Evolutionary conservation across 2,113 vertebrate genomes (phyloP), one percentile per base, ranked within the genome.

Genomic region (Zosterops pallidus): DNA sequence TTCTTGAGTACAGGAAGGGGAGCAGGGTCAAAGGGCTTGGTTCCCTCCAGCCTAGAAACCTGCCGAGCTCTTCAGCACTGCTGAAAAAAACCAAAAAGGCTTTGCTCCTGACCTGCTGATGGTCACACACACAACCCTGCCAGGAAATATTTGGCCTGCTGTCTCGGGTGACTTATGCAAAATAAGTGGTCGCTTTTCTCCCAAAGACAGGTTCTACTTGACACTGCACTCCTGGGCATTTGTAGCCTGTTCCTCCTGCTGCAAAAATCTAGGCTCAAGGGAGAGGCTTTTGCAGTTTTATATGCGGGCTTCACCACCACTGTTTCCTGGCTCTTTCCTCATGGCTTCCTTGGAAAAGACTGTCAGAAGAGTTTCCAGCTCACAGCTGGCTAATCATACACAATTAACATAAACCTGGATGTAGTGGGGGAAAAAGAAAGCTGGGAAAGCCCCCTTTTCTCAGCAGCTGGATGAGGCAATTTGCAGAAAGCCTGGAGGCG

Each of bases 391-490:
- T 92, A 95, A 94, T 95, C 84, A 67, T 0, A 0, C 37, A 55
- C 68, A 72, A 92, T 97, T 96, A 96, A 60, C 88, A 94, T 94
- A 92, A 96, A 77, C 62, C 62, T 35, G 60, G 92, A 63, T 5
- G 5, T 7, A 62, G 14, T 7, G 37, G 31, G 26, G 79, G 35
- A 59, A 35, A 92, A 82, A 64, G 70, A 94, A 80, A 85, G 60
- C 75, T 95, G 97, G 97, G 95, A 96, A 97, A 95, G 52, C 94
- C 96, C 95, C 94, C 76, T 89, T 65, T 89, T 95, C 75, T 69
- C 76, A 85, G 88, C 76, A 94, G 79, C 83, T 90, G 85, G 83
- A 71, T 89, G 83, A 93, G 28, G 83, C 92, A 89, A 89, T 95
- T 95, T 90, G 49, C 83, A 50, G 93, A 63, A 56, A 60, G 70